These are phyloP conservation scores for Dysidea cf. avara DNA, from an alignment of 37 sponge, comb jelly and placozoan species.

Conservation along the genomic window DNA sequence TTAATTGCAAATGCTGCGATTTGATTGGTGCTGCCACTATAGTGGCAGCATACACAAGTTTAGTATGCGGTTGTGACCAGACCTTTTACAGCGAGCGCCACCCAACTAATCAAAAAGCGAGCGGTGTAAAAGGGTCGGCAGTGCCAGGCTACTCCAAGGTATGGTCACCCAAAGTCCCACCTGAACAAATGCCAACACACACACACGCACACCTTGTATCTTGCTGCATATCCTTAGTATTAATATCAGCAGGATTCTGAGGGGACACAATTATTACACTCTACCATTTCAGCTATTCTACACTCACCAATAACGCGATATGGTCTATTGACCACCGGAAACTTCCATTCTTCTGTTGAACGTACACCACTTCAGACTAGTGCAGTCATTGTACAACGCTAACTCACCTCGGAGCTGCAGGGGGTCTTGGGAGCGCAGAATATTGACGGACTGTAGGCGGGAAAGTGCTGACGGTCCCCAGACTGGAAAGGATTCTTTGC, in stretches of 20 bases:
- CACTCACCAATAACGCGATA: conserved; percentile 62
- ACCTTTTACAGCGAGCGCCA: too few relatives aligned
- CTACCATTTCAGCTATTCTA: background rate
- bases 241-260: conserved; percentile 64
- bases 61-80: too few relatives aligned
- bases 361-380: background rate
- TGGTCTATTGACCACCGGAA: conserved; percentile 81
- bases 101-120: too few relatives aligned
- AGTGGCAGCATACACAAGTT: too few relatives aligned
- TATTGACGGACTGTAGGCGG: conserved; percentile 56
- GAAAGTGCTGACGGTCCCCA: conserved; percentile 48
- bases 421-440: conserved; percentile 29
- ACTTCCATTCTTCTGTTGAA: conserved; percentile 1
- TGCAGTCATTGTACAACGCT: background rate
- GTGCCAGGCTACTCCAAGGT: too few relatives aligned
- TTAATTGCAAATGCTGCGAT: too few relatives aligned
- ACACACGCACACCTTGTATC: too few relatives aligned
- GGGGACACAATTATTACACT: background rate
- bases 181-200: too few relatives aligned
- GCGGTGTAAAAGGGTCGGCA: too few relatives aligned
- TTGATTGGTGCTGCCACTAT: too few relatives aligned
- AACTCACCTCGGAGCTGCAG: conserved; percentile 46
- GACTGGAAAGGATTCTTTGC: conserved; percentile 46
- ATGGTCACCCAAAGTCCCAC: too few relatives aligned
- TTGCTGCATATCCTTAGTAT: too few relatives aligned